These are phyloP conservation scores for Varanus komodoensis DNA, from an alignment of 2,113 vertebrate genomes.

Conservation along the genomic window DNA sequence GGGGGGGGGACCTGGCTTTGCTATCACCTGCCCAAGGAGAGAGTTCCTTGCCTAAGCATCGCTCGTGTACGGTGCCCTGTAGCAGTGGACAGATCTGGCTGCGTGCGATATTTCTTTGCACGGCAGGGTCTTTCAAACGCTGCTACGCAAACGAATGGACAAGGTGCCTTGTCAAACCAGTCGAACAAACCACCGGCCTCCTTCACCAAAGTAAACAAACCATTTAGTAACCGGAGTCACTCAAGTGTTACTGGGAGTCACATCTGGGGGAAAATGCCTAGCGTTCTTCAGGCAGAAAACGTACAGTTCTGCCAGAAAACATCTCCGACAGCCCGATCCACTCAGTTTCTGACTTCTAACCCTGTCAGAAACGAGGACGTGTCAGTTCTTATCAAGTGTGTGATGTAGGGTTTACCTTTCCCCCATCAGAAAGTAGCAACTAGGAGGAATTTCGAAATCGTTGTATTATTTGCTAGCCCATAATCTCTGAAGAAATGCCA, in stretches of 20 bases:
- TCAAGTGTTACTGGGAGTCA: accelerated
- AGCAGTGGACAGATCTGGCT: background rate
- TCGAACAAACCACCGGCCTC: background rate
- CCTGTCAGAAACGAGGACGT: background rate
- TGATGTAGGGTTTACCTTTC: background rate
- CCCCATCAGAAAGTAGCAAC: background rate
- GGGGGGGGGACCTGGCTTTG: no score
- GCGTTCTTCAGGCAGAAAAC: background rate
- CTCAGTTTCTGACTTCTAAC: background rate
- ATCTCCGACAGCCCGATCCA: background rate
- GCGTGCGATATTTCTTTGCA: background rate
- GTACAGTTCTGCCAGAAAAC: background rate
- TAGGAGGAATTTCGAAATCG: accelerated
- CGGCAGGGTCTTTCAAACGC: background rate
- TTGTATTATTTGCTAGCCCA: accelerated
- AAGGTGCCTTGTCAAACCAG: background rate
- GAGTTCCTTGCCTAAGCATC: no score
- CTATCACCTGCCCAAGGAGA: no score
- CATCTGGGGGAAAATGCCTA: accelerated
- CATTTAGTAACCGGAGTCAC: background rate
- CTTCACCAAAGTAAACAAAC: background rate
- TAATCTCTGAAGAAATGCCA: accelerated
- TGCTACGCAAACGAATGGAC: background rate
- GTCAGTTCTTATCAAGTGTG: background rate
- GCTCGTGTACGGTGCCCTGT: no score